phyloP scores from a whole-genome alignment of 2,797 vertebrate genomes.

The Microctenopoma stevenorrisi region DNA sequence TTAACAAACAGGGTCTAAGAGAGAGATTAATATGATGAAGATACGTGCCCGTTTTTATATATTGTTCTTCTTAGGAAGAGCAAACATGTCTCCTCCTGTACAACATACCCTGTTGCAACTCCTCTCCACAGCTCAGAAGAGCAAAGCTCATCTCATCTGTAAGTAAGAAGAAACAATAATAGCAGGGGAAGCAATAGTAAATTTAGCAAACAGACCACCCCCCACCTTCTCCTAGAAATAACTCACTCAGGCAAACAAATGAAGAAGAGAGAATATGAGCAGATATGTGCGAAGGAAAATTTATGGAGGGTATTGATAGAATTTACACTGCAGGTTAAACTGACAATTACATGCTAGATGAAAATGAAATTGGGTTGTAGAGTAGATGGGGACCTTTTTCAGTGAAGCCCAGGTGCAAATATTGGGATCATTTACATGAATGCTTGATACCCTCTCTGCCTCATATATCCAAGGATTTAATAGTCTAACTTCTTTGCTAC shows the following conservation, averaged over 20 bases:
- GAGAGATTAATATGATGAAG: slow-evolving; percentile 11
- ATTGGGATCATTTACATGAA: slow-evolving; percentile 74
- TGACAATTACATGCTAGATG: slow-evolving; percentile 73
- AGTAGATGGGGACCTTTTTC: slow-evolving; percentile 51
- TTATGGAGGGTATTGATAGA: slow-evolving; percentile 69
- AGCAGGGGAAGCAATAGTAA: slow-evolving; percentile 31
- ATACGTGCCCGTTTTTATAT: slow-evolving; percentile 23
- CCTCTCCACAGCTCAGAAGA: slow-evolving; percentile 13
- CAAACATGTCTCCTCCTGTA: slow-evolving; percentile 1
- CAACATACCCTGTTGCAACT: slow-evolving; percentile 1
- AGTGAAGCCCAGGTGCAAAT: slow-evolving; percentile 70
- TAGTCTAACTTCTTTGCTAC: slow-evolving; percentile 59
- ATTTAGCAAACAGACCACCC: slow-evolving; percentile 56
- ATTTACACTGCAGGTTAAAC: slow-evolving; percentile 70
- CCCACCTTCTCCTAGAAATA: slow-evolving; percentile 52
- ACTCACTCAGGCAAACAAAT: slow-evolving; percentile 58
- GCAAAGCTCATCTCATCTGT: slow-evolving; percentile 47
- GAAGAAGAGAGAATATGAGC: slow-evolving; percentile 40
- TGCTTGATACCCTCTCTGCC: slow-evolving; percentile 58
- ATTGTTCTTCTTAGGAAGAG: slow-evolving; percentile 1
- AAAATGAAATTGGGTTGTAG: slow-evolving; percentile 75
- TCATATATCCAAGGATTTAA: slow-evolving; percentile 73
- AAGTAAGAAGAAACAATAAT: slow-evolving; percentile 51
- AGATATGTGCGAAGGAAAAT: slow-evolving; percentile 50
- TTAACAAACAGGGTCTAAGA: slow-evolving; percentile 1